A percentile compares a stretch with the other conserved stretches of the same genome.
phyloP scores from a whole-genome alignment of 1,140 invertebrate species.

The Leptopilina clavipes region DNA sequence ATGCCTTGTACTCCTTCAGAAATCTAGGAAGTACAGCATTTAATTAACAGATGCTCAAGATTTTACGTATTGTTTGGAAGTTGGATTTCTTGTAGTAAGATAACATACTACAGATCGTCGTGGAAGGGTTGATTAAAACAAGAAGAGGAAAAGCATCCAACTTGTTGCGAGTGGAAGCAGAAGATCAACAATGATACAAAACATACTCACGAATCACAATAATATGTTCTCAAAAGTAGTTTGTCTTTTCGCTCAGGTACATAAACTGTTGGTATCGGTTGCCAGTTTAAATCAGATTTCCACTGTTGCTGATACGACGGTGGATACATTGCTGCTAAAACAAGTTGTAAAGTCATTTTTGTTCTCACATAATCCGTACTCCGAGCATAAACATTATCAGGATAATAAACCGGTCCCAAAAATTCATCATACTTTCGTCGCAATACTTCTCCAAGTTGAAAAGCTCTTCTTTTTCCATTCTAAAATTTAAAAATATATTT shows the following conservation, averaged over 20 bases:
- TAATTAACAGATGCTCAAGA: too few relatives aligned
- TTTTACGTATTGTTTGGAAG: too few relatives aligned
- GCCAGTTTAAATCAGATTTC: conserved; percentile 58
- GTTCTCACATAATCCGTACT: conserved; percentile 75
- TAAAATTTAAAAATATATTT: conserved; percentile 47
- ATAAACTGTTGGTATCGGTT: conserved; percentile 57
- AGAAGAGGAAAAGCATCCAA: too few relatives aligned
- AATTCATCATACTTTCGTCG: conserved; percentile 68
- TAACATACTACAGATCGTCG: too few relatives aligned
- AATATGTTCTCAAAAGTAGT: conserved; percentile 20
- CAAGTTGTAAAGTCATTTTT: conserved; percentile 76
- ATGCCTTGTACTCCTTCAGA: background rate
- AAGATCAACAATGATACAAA: too few relatives aligned
- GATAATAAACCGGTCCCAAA: conserved; percentile 69
- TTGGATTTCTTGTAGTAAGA: too few relatives aligned
- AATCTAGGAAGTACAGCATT: background rate
- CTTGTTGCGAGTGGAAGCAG: too few relatives aligned
- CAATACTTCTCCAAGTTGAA: conserved; percentile 68
- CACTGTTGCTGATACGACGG: conserved; percentile 50
- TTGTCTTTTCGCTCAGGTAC: conserved; percentile 44
- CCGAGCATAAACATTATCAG: conserved; percentile 67
- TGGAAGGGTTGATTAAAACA: too few relatives aligned
- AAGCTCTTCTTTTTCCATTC: conserved; percentile 72
- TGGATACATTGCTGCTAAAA: conserved; percentile 74
- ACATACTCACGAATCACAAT: background rate